phyloP scores from a whole-genome alignment of 2,888 invertebrate genomes.

The Cataglyphis livida region DNA sequence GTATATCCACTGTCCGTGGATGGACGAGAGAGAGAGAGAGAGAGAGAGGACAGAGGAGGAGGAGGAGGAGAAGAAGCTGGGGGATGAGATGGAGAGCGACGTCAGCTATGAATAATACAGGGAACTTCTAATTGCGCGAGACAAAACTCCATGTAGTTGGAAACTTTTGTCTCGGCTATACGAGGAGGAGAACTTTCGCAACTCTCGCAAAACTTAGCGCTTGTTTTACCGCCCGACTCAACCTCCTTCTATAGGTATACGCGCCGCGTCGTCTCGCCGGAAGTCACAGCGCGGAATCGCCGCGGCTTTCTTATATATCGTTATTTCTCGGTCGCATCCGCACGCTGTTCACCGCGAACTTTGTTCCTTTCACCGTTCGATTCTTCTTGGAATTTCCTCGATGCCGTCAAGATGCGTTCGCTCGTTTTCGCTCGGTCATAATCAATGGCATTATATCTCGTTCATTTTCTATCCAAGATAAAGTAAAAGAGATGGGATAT shows the following conservation, averaged over 20 bases:
- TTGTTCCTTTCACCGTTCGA: conserved; percentile 27
- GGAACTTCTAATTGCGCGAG: conserved; percentile 85
- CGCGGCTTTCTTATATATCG: conserved; percentile 48
- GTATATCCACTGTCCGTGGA: conserved; percentile 55
- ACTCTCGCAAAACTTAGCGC: conserved; percentile 73
- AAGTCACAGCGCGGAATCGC: conserved; percentile 64
- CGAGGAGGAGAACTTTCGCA: conserved; percentile 69
- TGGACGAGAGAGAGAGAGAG: conserved; percentile 13
- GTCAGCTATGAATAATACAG: conserved; percentile 84
- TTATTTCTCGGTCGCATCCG: conserved; percentile 51
- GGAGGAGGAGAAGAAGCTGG: not conserved
- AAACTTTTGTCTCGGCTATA: conserved; percentile 71
- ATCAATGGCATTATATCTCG: not conserved
- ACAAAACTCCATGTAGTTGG: conserved; percentile 80
- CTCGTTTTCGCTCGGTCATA: conserved; percentile 7
- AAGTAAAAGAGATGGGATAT: not conserved
- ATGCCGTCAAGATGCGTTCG: conserved; percentile 5
- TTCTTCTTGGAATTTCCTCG: conserved; percentile 15
- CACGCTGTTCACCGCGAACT: conserved; percentile 27
- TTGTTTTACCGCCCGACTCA: conserved; percentile 66
- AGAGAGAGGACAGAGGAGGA: not conserved
- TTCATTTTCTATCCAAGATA: not conserved
- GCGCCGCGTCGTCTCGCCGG: conserved; percentile 64
- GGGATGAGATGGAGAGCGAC: conserved; percentile 23
- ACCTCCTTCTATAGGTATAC: conserved; percentile 44